These are phyloP conservation scores for Macrophya annulata DNA, from an alignment of 2,888 invertebrate genomes.

Conservation along the genomic window DNA sequence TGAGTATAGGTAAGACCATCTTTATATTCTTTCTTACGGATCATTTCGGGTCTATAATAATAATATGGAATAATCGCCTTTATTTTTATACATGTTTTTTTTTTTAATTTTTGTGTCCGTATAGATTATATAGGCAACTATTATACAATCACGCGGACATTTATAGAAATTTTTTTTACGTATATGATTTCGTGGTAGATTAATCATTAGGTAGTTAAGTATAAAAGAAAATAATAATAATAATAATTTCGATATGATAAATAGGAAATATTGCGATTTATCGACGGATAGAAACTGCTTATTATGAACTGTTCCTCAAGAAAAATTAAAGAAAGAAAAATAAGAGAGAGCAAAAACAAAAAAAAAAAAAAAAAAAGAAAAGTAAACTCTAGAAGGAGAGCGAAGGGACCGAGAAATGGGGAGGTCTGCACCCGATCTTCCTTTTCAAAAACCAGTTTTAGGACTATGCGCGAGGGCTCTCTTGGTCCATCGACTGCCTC, in stretches of 20 bases:
- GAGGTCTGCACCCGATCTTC: background rate
- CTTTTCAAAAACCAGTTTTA: slow-evolving; percentile 77
- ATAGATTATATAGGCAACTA: too few species aligned
- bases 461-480: slow-evolving; percentile 63
- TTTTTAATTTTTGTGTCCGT: background rate
- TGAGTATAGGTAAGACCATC: background rate
- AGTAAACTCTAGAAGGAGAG: background rate
- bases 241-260: background rate
- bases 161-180: too few species aligned
- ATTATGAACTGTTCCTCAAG: background rate
- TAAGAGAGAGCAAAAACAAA: background rate
- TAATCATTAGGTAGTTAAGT: background rate
- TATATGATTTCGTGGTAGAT: background rate
- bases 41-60: background rate
- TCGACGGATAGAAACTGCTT: background rate
- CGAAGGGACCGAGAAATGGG: background rate
- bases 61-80: background rate
- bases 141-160: background rate
- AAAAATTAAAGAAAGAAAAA: background rate
- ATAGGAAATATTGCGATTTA: background rate
- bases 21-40: background rate
- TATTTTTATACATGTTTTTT: background rate
- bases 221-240: background rate
- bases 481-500: slow-evolving; percentile 59
- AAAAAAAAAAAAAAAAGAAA: background rate